These are phyloP conservation scores for Bombycilla garrulus DNA, from an alignment of 2,113 vertebrate genomes.

Conservation along the genomic window DNA sequence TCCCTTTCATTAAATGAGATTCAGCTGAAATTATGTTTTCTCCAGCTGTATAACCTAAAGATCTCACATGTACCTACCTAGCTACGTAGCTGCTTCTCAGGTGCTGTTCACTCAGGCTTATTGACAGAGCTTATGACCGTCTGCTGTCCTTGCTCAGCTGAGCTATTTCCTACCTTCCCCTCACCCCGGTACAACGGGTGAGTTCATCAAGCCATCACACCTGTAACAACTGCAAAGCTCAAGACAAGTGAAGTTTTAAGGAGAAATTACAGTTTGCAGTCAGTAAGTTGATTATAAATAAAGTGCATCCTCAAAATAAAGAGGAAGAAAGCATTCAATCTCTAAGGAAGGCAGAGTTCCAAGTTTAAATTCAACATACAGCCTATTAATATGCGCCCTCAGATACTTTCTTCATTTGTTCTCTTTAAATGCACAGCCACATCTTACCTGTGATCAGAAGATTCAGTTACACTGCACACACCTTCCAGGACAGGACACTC, in stretches of 20 bases:
- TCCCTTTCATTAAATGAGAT: neutral
- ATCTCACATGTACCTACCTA: neutral
- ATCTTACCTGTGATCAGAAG: neutral
- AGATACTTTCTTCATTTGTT: neutral
- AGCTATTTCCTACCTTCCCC: neutral
- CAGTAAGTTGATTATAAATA: neutral
- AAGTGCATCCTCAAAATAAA: neutral
- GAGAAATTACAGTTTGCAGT: neutral
- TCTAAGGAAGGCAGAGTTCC: neutral
- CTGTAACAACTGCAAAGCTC: neutral
- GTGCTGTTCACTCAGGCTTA: neutral
- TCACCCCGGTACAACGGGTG: rapidly evolving
- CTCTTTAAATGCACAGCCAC: neutral
- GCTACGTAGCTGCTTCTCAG: neutral
- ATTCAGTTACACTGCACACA: neutral
- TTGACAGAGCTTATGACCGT: neutral
- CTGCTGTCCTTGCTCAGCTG: neutral
- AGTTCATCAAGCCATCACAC: neutral
- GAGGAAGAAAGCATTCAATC: neutral
- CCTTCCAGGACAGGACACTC: neutral
- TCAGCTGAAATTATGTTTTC: neutral
- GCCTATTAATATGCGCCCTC: neutral
- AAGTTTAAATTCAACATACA: neutral
- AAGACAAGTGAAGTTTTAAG: neutral
- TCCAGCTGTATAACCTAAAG: neutral